Evolutionary conservation across 2,888 invertebrate genomes (phyloP).

Genomic region (Scaeva pyrastri): DNA sequence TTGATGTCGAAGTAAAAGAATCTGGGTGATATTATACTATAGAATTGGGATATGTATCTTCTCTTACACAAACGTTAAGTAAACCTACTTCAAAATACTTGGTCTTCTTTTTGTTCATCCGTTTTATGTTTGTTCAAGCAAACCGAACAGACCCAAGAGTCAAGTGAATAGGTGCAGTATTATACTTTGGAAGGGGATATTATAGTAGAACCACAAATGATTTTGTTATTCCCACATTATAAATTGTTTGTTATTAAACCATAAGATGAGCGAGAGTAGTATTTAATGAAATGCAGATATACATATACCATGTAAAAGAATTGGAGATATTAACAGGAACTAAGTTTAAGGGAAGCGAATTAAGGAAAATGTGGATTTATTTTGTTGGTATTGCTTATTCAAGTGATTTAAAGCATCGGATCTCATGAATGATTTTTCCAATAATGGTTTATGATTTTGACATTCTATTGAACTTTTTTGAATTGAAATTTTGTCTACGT

Average conservation of each 20-base stretch:
- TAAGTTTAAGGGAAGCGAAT: too few species aligned
- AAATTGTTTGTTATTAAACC: constrained; percentile 10
- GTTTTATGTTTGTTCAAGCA: constrained; percentile 52
- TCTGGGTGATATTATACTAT: constrained; percentile 57
- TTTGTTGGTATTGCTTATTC: too few species aligned
- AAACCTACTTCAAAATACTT: constrained; percentile 45
- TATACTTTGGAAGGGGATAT: constrained; percentile 5
- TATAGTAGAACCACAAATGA: constrained; percentile 17
- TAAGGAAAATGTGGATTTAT: too few species aligned
- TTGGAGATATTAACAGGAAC: too few species aligned
- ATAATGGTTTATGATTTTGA: too few species aligned
- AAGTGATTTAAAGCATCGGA: too few species aligned
- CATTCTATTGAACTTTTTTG: too few species aligned
- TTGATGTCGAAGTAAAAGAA: constrained; percentile 34
- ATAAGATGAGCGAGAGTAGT: constrained; percentile 6
- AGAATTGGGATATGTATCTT: constrained; percentile 24
- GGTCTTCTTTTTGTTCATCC: constrained; percentile 47
- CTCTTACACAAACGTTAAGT: constrained; percentile 1
- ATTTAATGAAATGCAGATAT: constrained; percentile 11
- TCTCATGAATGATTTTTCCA: too few species aligned
- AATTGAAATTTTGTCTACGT: too few species aligned
- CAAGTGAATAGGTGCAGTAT: constrained; percentile 53
- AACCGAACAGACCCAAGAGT: constrained; percentile 24
- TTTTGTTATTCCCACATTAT: constrained; percentile 29
- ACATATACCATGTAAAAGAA: too few species aligned